Percentiles rank a stretch among this genome's conserved stretches.
Conservation (phyloP, 2,113 vertebrate genomes). For the Heterotis niloticus region DNA sequence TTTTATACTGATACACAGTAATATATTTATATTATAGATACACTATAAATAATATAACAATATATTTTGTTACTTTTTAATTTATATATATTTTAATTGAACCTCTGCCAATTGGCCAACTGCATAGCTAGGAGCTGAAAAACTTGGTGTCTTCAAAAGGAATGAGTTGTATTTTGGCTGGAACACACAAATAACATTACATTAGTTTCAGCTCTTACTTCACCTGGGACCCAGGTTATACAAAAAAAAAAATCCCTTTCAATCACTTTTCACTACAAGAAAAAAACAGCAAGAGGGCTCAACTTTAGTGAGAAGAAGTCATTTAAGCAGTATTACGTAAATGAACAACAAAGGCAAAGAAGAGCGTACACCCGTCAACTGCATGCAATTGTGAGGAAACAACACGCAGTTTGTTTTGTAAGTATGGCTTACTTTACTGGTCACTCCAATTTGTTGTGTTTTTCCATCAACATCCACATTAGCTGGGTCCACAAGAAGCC, state of each 20-base stretch:
- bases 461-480: neutral
- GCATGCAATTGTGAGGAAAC: neutral
- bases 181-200: constrained; percentile 38
- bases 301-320: neutral
- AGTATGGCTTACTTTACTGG: neutral
- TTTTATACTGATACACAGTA: too few species aligned
- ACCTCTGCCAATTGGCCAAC: constrained; percentile 25
- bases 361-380: neutral
- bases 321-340: constrained; percentile 9
- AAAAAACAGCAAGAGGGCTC: constrained; percentile 33
- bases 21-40: too few species aligned
- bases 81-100: constrained; percentile 16
- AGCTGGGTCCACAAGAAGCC: neutral
- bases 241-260: constrained; percentile 31
- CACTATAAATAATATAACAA: too few species aligned
- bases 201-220: constrained; percentile 39
- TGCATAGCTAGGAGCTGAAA: constrained; percentile 26
- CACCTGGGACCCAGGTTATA: constrained; percentile 38
- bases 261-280: constrained; percentile 14
- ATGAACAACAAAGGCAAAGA: constrained; percentile 4
- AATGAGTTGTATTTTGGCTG: constrained; percentile 39
- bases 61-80: too few species aligned
- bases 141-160: constrained; percentile 5
- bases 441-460: neutral
- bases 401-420: neutral